phyloP scores from a whole-genome alignment of 2,888 invertebrate species.

The Torymus auratus region DNA sequence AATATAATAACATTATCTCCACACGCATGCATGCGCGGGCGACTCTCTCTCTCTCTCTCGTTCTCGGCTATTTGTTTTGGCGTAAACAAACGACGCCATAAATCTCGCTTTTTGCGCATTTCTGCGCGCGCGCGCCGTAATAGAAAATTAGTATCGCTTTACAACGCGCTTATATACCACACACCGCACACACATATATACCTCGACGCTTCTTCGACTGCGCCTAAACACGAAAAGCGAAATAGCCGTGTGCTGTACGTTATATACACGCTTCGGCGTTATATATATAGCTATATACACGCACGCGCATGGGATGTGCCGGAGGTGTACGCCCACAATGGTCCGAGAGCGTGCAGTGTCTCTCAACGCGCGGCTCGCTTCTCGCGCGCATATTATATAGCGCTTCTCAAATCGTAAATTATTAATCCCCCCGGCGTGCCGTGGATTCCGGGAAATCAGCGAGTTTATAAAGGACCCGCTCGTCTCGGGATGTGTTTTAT shows the following conservation, averaged over 20 bases:
- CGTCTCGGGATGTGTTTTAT: too few relatives aligned
- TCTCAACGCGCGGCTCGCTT: conserved; percentile 64
- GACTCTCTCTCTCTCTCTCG: background rate
- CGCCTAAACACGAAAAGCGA: conserved; percentile 73
- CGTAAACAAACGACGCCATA: conserved; percentile 50
- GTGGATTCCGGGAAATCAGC: background rate
- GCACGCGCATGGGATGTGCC: conserved; percentile 72
- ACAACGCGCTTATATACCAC: conserved; percentile 57
- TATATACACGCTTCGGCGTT: conserved; percentile 14
- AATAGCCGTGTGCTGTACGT: conserved; percentile 65
- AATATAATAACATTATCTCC: conserved; percentile 33
- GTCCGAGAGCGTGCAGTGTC: conserved; percentile 67
- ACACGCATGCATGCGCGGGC: background rate
- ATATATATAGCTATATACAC: conserved; percentile 41
- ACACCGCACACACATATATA: background rate
- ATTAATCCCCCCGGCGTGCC: too few relatives aligned
- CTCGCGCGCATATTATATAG: background rate
- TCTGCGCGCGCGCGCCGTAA: conserved; percentile 57
- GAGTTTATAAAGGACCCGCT: background rate
- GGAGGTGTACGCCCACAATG: conserved; percentile 71
- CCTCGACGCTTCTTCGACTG: conserved; percentile 61
- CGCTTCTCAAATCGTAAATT: conserved; percentile 28
- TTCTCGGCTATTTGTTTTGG: conserved; percentile 47
- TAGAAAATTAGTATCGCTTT: conserved; percentile 74
- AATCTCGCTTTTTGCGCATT: conserved; percentile 52